A percentile compares a stretch with the other conserved stretches of the same genome.
Evolutionary conservation across 2,113 vertebrate species (phyloP).

Genomic region (Antechinus flavipes): DNA sequence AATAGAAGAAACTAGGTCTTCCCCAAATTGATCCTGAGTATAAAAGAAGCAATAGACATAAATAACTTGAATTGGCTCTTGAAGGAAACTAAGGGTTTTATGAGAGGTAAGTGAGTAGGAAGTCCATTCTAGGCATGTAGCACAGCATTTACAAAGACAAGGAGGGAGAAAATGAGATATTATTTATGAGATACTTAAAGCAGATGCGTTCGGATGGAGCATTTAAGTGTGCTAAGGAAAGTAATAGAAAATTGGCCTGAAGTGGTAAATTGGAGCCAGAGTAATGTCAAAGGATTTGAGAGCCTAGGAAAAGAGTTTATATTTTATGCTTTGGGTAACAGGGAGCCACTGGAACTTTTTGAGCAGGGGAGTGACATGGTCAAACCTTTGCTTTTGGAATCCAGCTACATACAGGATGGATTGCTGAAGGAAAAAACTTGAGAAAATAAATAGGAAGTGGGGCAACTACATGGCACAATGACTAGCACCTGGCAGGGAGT

Average conservation of each 20-base stretch:
- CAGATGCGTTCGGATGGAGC: neutral
- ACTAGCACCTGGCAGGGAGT: neutral
- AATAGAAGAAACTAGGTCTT: neutral
- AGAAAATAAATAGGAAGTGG: neutral
- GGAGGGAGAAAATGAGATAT: neutral
- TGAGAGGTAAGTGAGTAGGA: neutral
- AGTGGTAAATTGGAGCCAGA: neutral
- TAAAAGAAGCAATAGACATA: neutral
- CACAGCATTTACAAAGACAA: neutral
- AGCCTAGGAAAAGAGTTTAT: neutral
- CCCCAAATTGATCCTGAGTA: neutral
- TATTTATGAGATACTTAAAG: neutral
- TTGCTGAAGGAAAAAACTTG: neutral
- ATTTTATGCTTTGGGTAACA: neutral
- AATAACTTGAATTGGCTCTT: neutral
- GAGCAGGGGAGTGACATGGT: neutral
- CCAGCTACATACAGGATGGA: neutral
- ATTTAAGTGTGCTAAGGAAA: neutral
- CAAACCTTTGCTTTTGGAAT: neutral
- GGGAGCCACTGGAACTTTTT: neutral
- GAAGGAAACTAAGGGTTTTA: neutral
- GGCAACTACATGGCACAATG: neutral
- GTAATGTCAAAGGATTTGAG: neutral
- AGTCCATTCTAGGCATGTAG: neutral
- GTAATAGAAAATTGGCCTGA: neutral